These are phyloP conservation scores for Malurus cyaneus DNA, from an alignment of 2,113 vertebrate species.

Conservation along the genomic window DNA sequence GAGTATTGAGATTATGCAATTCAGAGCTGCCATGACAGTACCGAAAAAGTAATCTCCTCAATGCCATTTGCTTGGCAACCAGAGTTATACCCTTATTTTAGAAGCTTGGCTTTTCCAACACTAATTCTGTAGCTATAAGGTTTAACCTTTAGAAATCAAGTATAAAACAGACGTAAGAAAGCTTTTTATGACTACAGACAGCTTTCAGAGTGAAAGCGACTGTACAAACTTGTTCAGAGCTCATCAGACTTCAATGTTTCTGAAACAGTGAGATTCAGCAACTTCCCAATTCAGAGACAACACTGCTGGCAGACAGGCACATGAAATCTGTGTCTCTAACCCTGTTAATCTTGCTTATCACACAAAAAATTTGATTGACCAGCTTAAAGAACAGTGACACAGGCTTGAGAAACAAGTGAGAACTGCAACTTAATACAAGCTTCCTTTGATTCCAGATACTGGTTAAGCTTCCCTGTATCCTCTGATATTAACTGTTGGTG, in stretches of 20 bases:
- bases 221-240: background rate
- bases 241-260: background rate
- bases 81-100: background rate
- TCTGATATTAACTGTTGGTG: background rate
- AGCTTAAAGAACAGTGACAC: background rate
- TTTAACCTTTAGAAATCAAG: background rate
- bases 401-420: background rate
- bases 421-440: background rate
- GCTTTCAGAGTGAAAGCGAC: background rate
- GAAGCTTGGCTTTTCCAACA: background rate
- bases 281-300: background rate
- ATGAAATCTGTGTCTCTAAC: background rate
- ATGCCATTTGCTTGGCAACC: background rate
- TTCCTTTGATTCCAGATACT: background rate
- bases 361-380: background rate
- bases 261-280: background rate
- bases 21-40: background rate
- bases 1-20: background rate
- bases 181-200: background rate
- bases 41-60: background rate
- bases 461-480: background rate
- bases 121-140: background rate
- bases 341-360: background rate
- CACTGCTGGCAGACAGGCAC: background rate
- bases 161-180: background rate